These are phyloP conservation scores for Cyclura pinguis DNA, from an alignment of 2,797 vertebrate genomes.

Conservation along the genomic window DNA sequence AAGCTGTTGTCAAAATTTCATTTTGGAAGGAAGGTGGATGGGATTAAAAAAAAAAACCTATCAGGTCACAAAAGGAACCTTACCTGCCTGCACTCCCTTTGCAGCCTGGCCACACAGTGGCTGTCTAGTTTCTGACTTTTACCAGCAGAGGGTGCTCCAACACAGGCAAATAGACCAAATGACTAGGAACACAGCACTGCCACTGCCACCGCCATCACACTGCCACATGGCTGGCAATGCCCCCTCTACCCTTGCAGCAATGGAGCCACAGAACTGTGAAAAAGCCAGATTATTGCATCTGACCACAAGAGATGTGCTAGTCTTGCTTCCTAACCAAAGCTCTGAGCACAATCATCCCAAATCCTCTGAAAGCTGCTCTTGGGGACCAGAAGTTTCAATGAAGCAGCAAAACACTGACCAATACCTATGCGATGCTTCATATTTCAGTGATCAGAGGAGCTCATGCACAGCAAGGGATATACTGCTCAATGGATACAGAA, in stretches of 20 bases:
- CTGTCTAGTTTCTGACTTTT: not conserved
- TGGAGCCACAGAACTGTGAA: too few species aligned
- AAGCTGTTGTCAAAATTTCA: not conserved
- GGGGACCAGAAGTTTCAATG: not conserved
- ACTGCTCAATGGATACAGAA: not conserved
- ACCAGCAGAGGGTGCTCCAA: constrained; percentile 37
- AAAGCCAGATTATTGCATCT: not conserved
- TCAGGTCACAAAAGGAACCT: not conserved
- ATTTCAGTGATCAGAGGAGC: not conserved
- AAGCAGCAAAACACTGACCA: not conserved
- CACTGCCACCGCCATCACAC: not conserved
- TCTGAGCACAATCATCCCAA: not conserved
- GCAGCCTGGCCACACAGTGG: not conserved
- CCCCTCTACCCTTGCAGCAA: not conserved
- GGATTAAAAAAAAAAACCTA: not conserved
- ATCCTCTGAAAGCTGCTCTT: not conserved
- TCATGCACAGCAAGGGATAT: not conserved
- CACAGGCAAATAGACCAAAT: not conserved
- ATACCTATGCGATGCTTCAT: not conserved
- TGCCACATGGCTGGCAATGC: not conserved
- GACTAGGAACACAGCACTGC: not conserved
- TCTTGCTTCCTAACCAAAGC: not conserved
- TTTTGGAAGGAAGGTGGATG: not conserved
- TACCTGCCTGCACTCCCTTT: not conserved
- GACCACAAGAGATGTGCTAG: not conserved